phyloP scores from a whole-genome alignment of 2,113 vertebrate genomes.

The Heliornis fulica region DNA sequence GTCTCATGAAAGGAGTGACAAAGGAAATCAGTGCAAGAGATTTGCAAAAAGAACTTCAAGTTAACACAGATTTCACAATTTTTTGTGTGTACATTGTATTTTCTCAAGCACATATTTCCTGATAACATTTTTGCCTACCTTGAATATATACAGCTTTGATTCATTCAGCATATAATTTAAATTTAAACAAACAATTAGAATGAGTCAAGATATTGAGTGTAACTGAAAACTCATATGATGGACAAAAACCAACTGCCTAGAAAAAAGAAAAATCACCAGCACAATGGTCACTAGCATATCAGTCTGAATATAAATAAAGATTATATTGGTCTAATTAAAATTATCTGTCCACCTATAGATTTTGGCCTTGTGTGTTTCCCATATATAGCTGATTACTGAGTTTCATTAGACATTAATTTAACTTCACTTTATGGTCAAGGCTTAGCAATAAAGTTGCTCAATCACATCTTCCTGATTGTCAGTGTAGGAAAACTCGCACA shows the following conservation, averaged over 20 bases:
- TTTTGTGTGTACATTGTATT: neutral
- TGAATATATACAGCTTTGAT: neutral
- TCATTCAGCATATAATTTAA: neutral
- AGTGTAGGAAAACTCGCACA: neutral
- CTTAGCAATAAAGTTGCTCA: neutral
- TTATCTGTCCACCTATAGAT: neutral
- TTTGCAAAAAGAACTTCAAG: neutral
- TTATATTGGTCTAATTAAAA: neutral
- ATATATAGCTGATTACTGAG: neutral
- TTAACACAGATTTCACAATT: neutral
- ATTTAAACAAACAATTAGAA: neutral
- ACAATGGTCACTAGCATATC: neutral
- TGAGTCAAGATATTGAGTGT: neutral
- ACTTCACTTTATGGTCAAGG: neutral
- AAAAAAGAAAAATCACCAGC: neutral
- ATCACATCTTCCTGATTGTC: neutral
- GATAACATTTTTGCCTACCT: neutral
- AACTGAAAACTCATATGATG: neutral
- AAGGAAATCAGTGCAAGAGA: constrained; percentile 3
- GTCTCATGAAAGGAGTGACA: constrained; percentile 34
- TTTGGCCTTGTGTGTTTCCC: neutral
- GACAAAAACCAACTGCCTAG: neutral
- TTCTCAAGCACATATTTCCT: neutral
- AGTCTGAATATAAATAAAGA: neutral
- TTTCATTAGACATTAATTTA: neutral